Evolutionary conservation across 2,797 vertebrate genomes (phyloP).

Genomic region (Carapus acus): DNA sequence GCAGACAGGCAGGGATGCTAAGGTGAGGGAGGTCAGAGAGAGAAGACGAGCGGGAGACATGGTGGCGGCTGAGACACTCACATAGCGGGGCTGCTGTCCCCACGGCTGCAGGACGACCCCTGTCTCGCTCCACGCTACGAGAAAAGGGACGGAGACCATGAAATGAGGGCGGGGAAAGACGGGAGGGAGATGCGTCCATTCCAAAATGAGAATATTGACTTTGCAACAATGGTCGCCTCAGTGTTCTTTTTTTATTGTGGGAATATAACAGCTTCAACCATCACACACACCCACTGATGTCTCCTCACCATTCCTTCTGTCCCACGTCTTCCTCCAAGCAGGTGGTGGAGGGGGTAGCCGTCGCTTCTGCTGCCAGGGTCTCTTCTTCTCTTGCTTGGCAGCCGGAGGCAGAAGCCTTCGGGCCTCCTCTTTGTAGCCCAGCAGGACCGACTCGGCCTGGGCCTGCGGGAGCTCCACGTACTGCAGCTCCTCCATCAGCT

Average conservation of each 20-base stretch:
- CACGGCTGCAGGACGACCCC: conserved; percentile 67
- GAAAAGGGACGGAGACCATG: not conserved
- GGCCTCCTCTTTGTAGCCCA: conserved; percentile 79
- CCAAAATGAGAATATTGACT: too few species aligned
- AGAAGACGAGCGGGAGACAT: not conserved
- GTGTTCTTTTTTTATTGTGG: too few species aligned
- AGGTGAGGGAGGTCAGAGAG: not conserved
- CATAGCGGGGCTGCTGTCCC: conserved; percentile 75
- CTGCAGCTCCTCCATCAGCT: conserved; percentile 78
- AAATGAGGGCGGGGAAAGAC: not conserved
- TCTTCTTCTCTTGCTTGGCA: conserved; percentile 70
- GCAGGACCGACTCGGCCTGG: conserved; percentile 74
- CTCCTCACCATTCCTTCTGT: too few species aligned
- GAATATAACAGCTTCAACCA: too few species aligned
- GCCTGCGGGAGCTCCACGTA: conserved; percentile 78
- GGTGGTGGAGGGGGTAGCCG: conserved; percentile 51
- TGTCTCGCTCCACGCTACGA: conserved; percentile 67
- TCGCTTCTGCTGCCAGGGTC: conserved; percentile 61
- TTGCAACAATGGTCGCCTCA: too few species aligned
- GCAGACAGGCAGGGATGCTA: conserved; percentile 25
- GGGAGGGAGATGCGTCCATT: too few species aligned
- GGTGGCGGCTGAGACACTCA: conserved; percentile 49
- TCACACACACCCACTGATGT: too few species aligned
- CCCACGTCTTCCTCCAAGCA: conserved; percentile 52
- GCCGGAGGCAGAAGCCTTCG: conserved; percentile 76